These are phyloP conservation scores for Drosophila jambulina DNA, from an alignment of 1,140 invertebrate species.

Conservation along the genomic window DNA sequence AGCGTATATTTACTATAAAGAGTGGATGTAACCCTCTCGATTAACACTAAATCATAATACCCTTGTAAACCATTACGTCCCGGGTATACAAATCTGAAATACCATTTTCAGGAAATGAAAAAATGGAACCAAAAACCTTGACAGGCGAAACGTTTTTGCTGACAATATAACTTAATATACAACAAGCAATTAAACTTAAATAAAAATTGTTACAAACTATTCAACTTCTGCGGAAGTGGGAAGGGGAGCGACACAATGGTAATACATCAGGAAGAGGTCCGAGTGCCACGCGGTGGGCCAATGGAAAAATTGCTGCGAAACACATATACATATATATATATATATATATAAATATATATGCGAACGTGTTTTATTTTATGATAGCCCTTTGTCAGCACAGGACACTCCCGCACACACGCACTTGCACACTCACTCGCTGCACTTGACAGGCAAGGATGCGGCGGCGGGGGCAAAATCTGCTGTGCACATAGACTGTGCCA, in stretches of 20 bases:
- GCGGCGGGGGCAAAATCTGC: slow-evolving; percentile 27
- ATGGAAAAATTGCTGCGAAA: slow-evolving; percentile 56
- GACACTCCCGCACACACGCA: slow-evolving; percentile 42
- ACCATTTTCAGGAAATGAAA: slow-evolving; percentile 6
- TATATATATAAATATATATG: slow-evolving; percentile 18
- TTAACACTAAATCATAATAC: background rate
- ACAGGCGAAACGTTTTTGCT: slow-evolving; percentile 54
- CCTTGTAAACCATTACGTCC: background rate
- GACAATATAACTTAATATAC: slow-evolving; percentile 76
- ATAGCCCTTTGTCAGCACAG: slow-evolving; percentile 78
- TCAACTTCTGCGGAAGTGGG: slow-evolving; percentile 31
- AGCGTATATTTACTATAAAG: background rate
- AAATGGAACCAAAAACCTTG: slow-evolving; percentile 16
- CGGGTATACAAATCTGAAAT: slow-evolving; percentile 3
- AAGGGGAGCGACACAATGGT: slow-evolving; percentile 3
- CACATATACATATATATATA: slow-evolving; percentile 40
- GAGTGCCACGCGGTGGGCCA: slow-evolving; percentile 31
- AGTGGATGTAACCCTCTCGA: background rate
- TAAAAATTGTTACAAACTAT: slow-evolving; percentile 79
- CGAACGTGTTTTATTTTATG: slow-evolving; percentile 81
- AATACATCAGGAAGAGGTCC: slow-evolving; percentile 6
- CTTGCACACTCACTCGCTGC: slow-evolving; percentile 54
- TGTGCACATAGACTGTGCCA: slow-evolving; percentile 72
- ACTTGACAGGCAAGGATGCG: slow-evolving; percentile 69
- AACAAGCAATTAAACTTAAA: slow-evolving; percentile 81